These are phyloP conservation scores for Neotoma lepida DNA, from an alignment of 2,113 vertebrate genomes.

Conservation along the genomic window DNA sequence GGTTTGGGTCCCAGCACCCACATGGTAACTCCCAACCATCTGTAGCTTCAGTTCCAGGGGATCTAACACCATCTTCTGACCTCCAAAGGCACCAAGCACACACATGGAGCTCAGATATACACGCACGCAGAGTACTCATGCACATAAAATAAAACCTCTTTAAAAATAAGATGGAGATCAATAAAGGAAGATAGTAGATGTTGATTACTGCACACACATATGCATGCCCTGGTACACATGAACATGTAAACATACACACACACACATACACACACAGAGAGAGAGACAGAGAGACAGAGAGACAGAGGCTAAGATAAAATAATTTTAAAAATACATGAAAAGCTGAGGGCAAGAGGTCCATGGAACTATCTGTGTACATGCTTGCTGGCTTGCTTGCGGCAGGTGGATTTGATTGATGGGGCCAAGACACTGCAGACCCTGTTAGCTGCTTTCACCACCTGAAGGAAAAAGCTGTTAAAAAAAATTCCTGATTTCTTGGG, in stretches of 20 bases:
- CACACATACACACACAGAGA: background rate
- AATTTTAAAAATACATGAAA: background rate
- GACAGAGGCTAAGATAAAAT: background rate
- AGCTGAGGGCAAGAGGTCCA: fast-evolving
- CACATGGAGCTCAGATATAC: background rate
- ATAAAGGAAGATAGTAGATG: background rate
- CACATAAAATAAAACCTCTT: background rate
- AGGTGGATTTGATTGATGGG: fast-evolving
- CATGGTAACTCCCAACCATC: background rate
- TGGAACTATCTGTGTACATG: fast-evolving
- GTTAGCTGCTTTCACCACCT: background rate
- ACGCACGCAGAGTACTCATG: background rate
- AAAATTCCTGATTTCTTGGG: background rate
- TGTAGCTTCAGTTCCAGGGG: background rate
- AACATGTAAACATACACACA: background rate
- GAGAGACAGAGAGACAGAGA: background rate
- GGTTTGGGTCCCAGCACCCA: background rate
- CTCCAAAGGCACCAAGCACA: background rate
- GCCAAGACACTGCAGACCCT: background rate
- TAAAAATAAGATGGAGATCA: background rate
- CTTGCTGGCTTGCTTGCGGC: fast-evolving
- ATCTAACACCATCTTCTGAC: background rate
- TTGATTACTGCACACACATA: background rate
- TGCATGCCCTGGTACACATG: background rate
- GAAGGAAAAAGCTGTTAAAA: background rate